Evolutionary conservation across 2,113 vertebrate genomes (phyloP), one percentile per base, ranked within the genome.

Genomic region (Dicentrarchus labrax): DNA sequence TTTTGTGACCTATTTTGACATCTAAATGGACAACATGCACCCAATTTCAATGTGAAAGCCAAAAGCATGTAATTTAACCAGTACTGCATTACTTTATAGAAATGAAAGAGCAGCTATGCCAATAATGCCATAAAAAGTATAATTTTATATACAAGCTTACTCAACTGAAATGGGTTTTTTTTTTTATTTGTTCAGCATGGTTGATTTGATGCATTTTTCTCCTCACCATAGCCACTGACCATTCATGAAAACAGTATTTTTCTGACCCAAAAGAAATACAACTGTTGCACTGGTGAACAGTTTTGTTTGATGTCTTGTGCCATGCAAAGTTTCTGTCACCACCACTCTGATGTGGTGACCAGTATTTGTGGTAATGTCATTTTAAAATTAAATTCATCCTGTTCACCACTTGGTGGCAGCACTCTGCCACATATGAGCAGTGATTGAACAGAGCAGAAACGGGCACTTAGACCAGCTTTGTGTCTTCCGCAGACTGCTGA

Each of bases 341-440:
- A 36, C 3, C 3, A 2, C 9, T 43, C 8, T 51, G 38, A 19
- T 11, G 24, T 47, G 68, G 10, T 30, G 24, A 66, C 13, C 65
- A 68, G 39, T 71, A 5, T 72, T 83, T 56, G 65, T 80, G 72
- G 64, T 59, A 65, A 69, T 76, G 13, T 7, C 8, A 16, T 54
- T 82, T 79, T 22, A 43, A 76, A 41, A 22, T 65, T 2, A 22
- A 60, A 12, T 67, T 82, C 24, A 30, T 56, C 5, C 6, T 74
- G 4, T 78, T 62, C 9, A 61, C 92, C 94, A 93, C 89, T 71
- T 41, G 89, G 85, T 73, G 93, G 94, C 90, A 86, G 91, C 88
- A 90, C 9, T 72, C 48, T 79, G 22, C 72, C 74, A 72, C 24
- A 4, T 83, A 43, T 64, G 43, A 71, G 41, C 8, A 50, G 24